Evolutionary conservation across 2,888 invertebrate species (phyloP).

Genomic region (Tetragnatha montana): DNA sequence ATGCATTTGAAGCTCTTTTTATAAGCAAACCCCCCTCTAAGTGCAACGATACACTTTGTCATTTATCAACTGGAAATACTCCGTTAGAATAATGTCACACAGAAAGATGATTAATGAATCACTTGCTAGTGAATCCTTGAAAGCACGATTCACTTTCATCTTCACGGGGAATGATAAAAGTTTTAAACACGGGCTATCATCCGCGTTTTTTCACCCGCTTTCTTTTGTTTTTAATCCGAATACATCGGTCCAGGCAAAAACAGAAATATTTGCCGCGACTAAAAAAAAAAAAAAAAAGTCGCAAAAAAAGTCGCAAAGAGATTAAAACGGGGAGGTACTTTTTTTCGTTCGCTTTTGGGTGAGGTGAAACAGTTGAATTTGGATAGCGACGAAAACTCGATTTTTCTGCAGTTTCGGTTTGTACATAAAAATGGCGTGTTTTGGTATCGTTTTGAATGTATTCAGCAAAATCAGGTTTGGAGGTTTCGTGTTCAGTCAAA

Average conservation of each 20-base stretch:
- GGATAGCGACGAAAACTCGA: constrained; percentile 4
- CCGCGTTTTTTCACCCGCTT: constrained; percentile 22
- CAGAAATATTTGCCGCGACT: constrained; percentile 20
- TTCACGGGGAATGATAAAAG: constrained; percentile 58
- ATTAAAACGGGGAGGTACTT: constrained; percentile 44
- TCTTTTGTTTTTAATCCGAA: constrained; percentile 61
- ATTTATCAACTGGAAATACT: constrained; percentile 68
- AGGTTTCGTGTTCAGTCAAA: constrained; percentile 4
- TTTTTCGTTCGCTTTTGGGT: constrained; percentile 23
- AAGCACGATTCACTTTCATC: constrained; percentile 67
- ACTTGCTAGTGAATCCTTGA: constrained; percentile 66
- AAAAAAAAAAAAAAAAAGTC: constrained; percentile 46
- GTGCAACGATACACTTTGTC: constrained; percentile 65
- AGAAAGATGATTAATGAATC: constrained; percentile 68
- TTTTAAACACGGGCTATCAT: constrained; percentile 55
- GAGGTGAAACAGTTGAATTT: constrained; percentile 28
- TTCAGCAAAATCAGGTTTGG: constrained; percentile 1
- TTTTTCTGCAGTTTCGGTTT: constrained; percentile 9
- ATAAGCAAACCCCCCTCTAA: constrained; percentile 59
- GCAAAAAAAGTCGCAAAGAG: constrained; percentile 44
- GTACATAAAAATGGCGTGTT: not conserved
- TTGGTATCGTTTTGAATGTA: not conserved
- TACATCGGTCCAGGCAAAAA: constrained; percentile 43
- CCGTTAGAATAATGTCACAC: constrained; percentile 59
- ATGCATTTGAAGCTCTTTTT: constrained; percentile 27